Evolutionary conservation across 2,797 vertebrate genomes (phyloP), one percentile per base, ranked within the genome.

Genomic region (Mus caroli): DNA sequence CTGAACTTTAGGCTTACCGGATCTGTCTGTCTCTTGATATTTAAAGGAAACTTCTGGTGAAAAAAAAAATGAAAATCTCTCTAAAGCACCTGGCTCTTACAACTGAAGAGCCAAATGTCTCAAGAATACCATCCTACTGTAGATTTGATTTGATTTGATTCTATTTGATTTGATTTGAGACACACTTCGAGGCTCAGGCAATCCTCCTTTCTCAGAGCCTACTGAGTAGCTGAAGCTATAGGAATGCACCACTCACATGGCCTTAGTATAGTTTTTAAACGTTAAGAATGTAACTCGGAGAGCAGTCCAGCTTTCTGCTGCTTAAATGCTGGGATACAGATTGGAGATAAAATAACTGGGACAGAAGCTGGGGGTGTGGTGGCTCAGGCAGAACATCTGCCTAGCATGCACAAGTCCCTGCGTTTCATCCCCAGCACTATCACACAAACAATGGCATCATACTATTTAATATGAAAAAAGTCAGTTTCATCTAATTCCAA

Each of bases 21-120:
- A 88, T 94, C 83, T 93, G 13, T 92, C 75, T 92, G 52, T 71
- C 37, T 91, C 43, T 80, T 93, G 83, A 88, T 90, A 88, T 95
- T 96, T 96, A 94, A 94, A 90, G 46, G 43, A 94, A 85, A 50
- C 28, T 89, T 91, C 77, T 60, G 37, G 60, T 4, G 0, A 8
- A 34, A 77, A 40, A 13, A 26, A 54, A 26, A 43, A 50, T 71
- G 69, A 80, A 94, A 92, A 77, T 71, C 31, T 43, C 19, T 78
- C 11, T 86, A 58, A 56, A 76, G 62, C 37, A 88, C 46, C 31
- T 82, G 60, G 26, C 40, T 79, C n/a, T 95, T 93, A 84, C 19
- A 90, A 50, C 58, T 85, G 58, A 67, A 94, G 91, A 91, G 87
- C 56, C 43, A 69, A 13, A 67, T 4, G 4, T 78, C 77, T 90